Evolutionary conservation across 2,797 vertebrate species (phyloP), one percentile per base, ranked within the genome.

Genomic region (Psittacula echo): DNA sequence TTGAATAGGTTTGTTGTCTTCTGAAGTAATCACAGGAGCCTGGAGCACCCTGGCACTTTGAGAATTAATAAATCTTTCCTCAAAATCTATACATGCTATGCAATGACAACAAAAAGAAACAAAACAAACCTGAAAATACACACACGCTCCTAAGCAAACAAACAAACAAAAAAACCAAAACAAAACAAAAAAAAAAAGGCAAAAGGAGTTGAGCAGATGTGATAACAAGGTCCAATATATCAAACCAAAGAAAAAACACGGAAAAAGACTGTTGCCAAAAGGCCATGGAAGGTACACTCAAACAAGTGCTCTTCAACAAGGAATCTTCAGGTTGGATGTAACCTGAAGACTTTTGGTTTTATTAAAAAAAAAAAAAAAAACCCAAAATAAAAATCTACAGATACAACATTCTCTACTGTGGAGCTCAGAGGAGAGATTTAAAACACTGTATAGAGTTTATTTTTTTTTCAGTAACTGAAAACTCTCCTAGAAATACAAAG

Each of bases 81-180:
- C 4, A 1, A 62, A 9, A 61, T 41, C 21, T 23, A 50, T 24
- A 34, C 2, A 9, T 1, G 0, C n/a, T 15, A 56, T 21, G 30
- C 7, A 71, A 45, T 5, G 62, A 39, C 21, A 78, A n/a, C 24
- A 75, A 13, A 5, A 50, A 61, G 26, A 48, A 73, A 24, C 7
- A 20, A 34, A 30, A 70, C 5, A 60, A 60, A 24, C 23, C 56
- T 26, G n/a, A 37, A 60, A 60, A 60, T 16, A 58, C n/a, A 26
- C 22, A 24, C 15, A 37, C 23, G 8, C 15, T 37, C 56, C n/a
- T 17, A 26, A 60, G 56, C 56, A 22, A 41, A 41, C 14, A 30
- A 73, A n/a, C 6, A 24, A 61, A 39, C 14, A 3, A 44, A 45
- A 19, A 20, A 47, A 47, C 6, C 11, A 22, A 19, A 50, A 29